Evolutionary conservation across 2,797 vertebrate species (phyloP), one percentile per base, ranked within the genome.

Genomic region (Holocentrus rufus): DNA sequence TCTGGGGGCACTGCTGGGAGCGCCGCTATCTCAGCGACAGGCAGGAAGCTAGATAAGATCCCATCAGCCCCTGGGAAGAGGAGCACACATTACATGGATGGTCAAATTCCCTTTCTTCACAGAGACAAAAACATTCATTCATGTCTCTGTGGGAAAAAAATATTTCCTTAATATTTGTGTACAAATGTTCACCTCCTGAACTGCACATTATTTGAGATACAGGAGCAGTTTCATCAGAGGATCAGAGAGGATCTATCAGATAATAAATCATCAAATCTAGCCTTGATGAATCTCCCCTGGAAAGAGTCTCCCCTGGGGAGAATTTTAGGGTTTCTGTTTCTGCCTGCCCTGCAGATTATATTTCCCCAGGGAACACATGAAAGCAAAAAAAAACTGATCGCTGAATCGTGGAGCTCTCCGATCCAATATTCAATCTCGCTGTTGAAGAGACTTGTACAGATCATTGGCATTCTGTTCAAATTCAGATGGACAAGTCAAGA

Each of bases 1-100:
- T 90, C 87, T 73, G 44, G 78, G 67, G 76, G 58, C 66, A 39
- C 62, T 67, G 82, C 76, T 79, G 76, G 67, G 39, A 72, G 47
- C 39, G 54, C 69, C 18, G 69, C 79, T 84, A 82, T 92, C 89
- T 53, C 61, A 82, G 62, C 76, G 46, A 30, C 81, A 82, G 75
- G 82, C 84, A 86, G 86, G 83, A 89, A 87, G 79, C 74, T 14
- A 69, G 88, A 89, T 90, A 88, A 90, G 85, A 90, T 90, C 71
- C 74, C 73, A 83, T 87, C 87, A 79, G 78, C 67, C 74, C 54
- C 80, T 36, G 79, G 5, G 65, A 80, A 62, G 66, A 57, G 65
- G 53, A 47, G 69, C 59, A 62, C 76, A 64, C 0, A 10, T 62
- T 47, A 22, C 77, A 70, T 3, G 36, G 71, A 82, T 69, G 68